Evolutionary conservation across 2,797 vertebrate genomes (phyloP), one percentile per base, ranked within the genome.

Genomic region (Bradypodion ventrale): DNA sequence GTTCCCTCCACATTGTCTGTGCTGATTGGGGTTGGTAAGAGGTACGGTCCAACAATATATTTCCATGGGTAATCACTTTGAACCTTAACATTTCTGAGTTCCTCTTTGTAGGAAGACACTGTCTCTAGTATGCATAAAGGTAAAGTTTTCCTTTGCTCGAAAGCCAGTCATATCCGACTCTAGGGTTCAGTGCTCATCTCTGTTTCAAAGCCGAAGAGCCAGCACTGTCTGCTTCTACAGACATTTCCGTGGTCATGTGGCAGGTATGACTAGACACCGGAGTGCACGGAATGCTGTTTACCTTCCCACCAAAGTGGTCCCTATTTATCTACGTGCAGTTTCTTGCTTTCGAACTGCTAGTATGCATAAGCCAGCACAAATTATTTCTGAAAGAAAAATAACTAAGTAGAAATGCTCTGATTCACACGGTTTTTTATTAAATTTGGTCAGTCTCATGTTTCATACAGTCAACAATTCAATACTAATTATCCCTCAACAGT

Each of bases 401-500:
- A n/a, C 68, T 80, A 75, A 52, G 29, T 70, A 66, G 66, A 25
- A 46, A 85, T 66, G 75, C 52, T 82, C 52, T 85, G 56, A 77
- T 87, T 82, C 75, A 68, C 13, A 2, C 75, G 65, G 42, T 80
- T 74, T 77, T 83, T 87, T 62, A 66, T 81, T 81, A 80, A 70
- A 78, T 83, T 70, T 88, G 65, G 32, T 68, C 37, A 2, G 29
- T 42, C 66, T 85, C 83, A 63, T 7, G 15, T 80, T 84, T 86
- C 68, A 78, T 78, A 52, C 40, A 78, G 76, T 68, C 83, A 49
- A 90, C 49, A 56, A 74, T 85, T 29, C 63, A 80, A 35, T 69
- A 15, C 60, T 84, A 65, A 68, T 42, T 87, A 83, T 87, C 85
- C 76, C 77, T 88, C 23, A 72, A 65, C 69, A 76, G 46, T 84